Base-by-base conservation (phyloP, 2,797 vertebrate species). In the Manis javanica region DNA sequence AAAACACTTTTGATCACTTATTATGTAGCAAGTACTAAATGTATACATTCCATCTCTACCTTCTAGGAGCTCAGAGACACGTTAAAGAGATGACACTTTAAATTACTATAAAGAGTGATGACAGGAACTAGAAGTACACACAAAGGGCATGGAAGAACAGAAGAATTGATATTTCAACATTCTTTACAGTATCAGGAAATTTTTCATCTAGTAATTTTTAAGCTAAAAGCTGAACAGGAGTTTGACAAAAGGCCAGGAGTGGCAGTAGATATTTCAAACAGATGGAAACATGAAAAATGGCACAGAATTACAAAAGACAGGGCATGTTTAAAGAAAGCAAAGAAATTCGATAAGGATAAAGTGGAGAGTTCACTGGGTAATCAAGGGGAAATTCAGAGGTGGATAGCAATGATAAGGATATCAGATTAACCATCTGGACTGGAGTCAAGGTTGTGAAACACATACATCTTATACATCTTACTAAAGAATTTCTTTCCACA, bases 161-260 rank as follows among this genome's bases (percentile, higher is more conserved):
- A 78, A 34, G 21, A 95, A 1, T 15, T 55, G 3, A 2, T n/a
- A 42, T 93, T 95, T 94, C 12, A 55, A 37, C 3, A 12, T 87
- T 71, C 8, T 84, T 84, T 19, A 0, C 15, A 51, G 16, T 59
- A 81, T 51, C 34, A 64, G 11, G 13, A 8, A 93, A 42, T 21
- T 51, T 96, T 96, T 93, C 46, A 90, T 90, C 18, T 24, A 14
- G 16, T 63, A 85, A 61, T 92, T 93, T 95, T 92, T 84, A 93
- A 96, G 61, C 12, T 68, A 69, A 90, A 94, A 81, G 61, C 18
- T 34, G 59, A 92, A 92, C 16, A 79, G 18, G 37, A 88, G 64
- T 92, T 96, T 97, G 94, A 96, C 95, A 97, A 94, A 96, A 93
- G 87, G 90, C 83, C 95, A 96, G 93, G 51, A 91, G 23, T 51